A percentile compares a stretch with the other conserved stretches of the same genome.
Evolutionary conservation across 1,140 invertebrate genomes (phyloP).

Genomic region (Lutraria rhynchaena): DNA sequence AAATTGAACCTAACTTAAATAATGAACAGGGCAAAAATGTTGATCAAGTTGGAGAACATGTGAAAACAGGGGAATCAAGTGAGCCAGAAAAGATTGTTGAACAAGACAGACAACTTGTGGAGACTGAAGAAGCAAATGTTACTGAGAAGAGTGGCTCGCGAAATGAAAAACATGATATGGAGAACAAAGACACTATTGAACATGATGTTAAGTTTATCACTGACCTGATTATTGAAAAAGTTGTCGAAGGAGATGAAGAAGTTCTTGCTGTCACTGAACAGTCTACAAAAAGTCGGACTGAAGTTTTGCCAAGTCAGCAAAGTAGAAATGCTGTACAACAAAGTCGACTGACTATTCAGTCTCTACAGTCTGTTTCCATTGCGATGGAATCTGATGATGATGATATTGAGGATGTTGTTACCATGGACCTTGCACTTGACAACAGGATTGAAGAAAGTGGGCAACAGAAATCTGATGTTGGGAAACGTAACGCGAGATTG

Average conservation of each 20-base stretch:
- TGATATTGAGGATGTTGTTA: slow-evolving; percentile 5
- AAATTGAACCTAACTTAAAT: no score
- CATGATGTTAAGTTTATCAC: not conserved
- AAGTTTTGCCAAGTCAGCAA: not conserved
- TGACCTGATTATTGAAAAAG: no score
- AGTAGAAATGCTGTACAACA: slow-evolving; percentile 10
- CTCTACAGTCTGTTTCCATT: slow-evolving; percentile 15
- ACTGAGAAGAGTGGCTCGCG: not conserved
- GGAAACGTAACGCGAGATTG: not conserved
- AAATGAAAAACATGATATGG: not conserved
- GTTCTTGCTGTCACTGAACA: no score
- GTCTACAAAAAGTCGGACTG: not conserved
- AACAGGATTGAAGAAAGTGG: no score
- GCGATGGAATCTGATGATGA: slow-evolving; percentile 4
- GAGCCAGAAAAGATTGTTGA: not conserved
- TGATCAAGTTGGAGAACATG: not conserved
- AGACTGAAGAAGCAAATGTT: not conserved
- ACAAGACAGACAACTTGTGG: not conserved
- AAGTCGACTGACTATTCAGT: slow-evolving; percentile 7
- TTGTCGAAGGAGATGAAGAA: no score
- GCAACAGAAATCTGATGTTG: not conserved
- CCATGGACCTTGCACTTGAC: not conserved
- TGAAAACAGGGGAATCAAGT: not conserved
- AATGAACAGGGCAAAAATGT: slow-evolving; percentile 9
- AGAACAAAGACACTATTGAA: not conserved